Conservation (phyloP, 1,140 invertebrate species). For the Saccostrea glomerata region DNA sequence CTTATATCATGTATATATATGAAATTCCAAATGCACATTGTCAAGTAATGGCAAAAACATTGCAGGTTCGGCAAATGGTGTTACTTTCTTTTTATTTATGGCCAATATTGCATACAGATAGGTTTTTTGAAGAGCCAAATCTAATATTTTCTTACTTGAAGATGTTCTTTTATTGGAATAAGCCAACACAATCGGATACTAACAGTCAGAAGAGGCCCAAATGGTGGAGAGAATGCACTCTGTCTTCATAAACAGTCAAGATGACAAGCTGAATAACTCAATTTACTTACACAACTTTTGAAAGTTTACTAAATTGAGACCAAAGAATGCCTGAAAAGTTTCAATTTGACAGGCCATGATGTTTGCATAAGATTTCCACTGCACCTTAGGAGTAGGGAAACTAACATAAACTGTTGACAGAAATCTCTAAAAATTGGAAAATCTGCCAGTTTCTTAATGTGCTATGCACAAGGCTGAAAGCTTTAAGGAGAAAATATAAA, state of each 20-base stretch:
- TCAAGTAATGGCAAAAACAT: too few species aligned
- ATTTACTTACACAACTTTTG: conserved; percentile 17
- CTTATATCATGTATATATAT: too few species aligned
- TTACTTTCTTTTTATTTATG: neutral
- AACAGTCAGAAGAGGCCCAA: neutral
- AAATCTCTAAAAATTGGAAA: neutral
- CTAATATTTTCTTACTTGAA: neutral
- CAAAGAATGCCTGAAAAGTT: conserved; percentile 26
- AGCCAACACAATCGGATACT: neutral
- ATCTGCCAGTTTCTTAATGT: neutral
- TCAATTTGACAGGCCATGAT: conserved; percentile 15
- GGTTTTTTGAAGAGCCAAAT: neutral
- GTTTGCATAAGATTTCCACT: conserved; percentile 20
- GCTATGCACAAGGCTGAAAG: neutral
- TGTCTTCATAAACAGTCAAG: conserved; percentile 23
- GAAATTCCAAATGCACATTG: too few species aligned
- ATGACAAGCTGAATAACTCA: neutral
- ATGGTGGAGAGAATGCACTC: neutral
- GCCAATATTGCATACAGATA: neutral
- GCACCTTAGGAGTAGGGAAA: conserved; percentile 12
- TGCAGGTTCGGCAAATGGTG: too few species aligned
- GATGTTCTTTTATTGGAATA: neutral
- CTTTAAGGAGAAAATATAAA: conserved; percentile 5
- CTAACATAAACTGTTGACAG: conserved; percentile 16
- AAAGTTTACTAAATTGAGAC: conserved; percentile 20